Evolutionary conservation across 2,797 vertebrate species (phyloP).

Genomic region (Spea hammondii): DNA sequence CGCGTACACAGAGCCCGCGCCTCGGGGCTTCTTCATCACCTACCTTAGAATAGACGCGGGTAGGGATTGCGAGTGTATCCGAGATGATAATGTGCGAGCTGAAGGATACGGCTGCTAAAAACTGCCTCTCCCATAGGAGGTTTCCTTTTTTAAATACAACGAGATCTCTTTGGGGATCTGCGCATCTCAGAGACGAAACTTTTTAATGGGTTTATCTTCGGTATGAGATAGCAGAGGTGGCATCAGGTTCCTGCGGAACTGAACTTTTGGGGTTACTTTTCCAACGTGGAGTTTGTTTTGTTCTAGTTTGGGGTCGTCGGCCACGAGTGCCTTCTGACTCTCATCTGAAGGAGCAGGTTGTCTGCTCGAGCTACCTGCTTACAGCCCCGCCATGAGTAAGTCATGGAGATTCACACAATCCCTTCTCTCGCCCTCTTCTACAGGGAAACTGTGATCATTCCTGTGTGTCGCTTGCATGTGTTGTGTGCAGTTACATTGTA

Average conservation of each 20-base stretch:
- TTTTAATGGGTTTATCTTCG: constrained; percentile 34
- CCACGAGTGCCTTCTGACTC: background rate
- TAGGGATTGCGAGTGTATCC: constrained; percentile 9
- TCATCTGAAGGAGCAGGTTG: background rate
- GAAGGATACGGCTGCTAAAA: constrained; percentile 15
- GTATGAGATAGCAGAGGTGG: constrained; percentile 2
- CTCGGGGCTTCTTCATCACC: constrained; percentile 33
- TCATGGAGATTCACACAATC: too few species aligned
- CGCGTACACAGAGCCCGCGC: constrained; percentile 19
- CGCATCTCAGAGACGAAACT: constrained; percentile 10
- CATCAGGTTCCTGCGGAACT: background rate
- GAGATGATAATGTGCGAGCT: background rate
- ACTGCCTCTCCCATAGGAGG: constrained; percentile 24
- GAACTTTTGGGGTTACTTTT: background rate
- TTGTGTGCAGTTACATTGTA: too few species aligned
- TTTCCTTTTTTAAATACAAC: constrained; percentile 16
- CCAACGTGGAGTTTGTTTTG: background rate
- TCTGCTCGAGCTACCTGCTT: too few species aligned
- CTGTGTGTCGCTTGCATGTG: too few species aligned
- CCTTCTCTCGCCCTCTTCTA: too few species aligned
- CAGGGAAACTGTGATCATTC: too few species aligned
- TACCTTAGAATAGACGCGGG: constrained; percentile 25
- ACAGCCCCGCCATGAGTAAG: too few species aligned
- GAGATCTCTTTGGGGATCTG: constrained; percentile 16
- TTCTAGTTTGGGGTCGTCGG: background rate